Evolutionary conservation across 2,888 invertebrate species (phyloP).

Genomic region (Nomada hirtipes): DNA sequence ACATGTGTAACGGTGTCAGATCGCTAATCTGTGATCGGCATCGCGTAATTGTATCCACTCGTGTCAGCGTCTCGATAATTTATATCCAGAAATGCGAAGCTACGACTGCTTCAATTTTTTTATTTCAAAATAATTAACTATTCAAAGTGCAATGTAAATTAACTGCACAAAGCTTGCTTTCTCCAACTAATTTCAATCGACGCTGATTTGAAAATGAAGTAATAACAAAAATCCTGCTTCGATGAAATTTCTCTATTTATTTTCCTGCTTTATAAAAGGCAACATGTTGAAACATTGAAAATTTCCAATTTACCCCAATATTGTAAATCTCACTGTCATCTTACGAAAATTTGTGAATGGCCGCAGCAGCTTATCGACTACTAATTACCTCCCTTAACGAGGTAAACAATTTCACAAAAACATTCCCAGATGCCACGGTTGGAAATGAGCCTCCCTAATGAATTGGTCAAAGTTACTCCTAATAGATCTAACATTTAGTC

Average conservation of each 20-base stretch:
- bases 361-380: not conserved
- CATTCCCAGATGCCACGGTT: too few relatives aligned
- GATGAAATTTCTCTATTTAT: not conserved
- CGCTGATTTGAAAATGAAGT: too few relatives aligned
- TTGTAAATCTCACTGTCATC: too few relatives aligned
- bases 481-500: not conserved
- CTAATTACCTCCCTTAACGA: not conserved
- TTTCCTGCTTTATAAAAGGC: too few relatives aligned
- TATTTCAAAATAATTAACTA: not conserved
- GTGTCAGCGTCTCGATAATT: slow-evolving; percentile 27
- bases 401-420: not conserved
- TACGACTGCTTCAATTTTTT: not conserved
- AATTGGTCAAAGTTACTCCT: not conserved
- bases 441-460: not conserved
- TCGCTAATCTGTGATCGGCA: slow-evolving; percentile 29
- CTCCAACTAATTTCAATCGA: not conserved
- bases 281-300: not conserved
- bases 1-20: slow-evolving; percentile 21
- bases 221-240: not conserved
- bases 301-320: too few relatives aligned
- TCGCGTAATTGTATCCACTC: slow-evolving; percentile 32
- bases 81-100: not conserved
- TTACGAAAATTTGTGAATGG: not conserved
- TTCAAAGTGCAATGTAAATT: not conserved
- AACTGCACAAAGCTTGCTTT: not conserved